Base-by-base conservation (phyloP, 2,113 vertebrate genomes). In the Myrmecophaga tridactyla region DNA sequence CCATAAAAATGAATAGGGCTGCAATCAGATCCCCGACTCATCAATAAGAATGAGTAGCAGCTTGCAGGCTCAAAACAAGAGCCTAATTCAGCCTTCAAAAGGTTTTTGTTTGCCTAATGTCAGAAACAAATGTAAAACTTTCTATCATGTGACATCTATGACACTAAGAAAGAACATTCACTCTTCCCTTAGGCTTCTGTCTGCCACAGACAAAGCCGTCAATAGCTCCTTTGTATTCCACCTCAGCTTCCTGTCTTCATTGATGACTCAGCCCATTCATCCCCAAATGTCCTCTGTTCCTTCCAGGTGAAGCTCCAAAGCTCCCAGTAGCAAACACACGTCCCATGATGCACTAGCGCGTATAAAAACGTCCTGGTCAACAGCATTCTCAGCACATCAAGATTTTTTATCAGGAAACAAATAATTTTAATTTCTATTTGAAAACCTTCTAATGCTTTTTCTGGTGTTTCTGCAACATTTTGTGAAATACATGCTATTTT, bases 71-170 rank as follows among this genome's bases (percentile, higher is more conserved):
- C 90, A 80, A 92, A 96, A 97, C 95, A 97, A 96, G 88, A 94
- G 94, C n/a, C 92, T 77, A 77, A 96, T 96, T 97, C 92, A 97
- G 90, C 53, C 85, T 94, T 96, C 97, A 97, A 97, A 97, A 90
- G 96, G 95, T 70, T 96, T 97, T 97, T 97, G 97, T 97, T 97
- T 97, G 95, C 94, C 97, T 95, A 92, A 95, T 90, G 96, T 92
- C 92, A 96, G 97, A 97, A 97, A 97, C 94, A 97, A 97, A 96
- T 96, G 96, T 94, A 94, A 95, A 97, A 97, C 97, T 97, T 97
- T 97, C 92, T 90, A 92, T 92, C 96, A 84, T 76, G 85, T 97
- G 96, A 94, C 96, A 89, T 65, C 56, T 90, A 56, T 92, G 95
- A 95, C 92, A 94, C 96, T 62, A 80, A 20, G 31, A 90, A 75